These are phyloP conservation scores for Emmelina monodactyla DNA, from an alignment of 2,888 invertebrate species.

Conservation along the genomic window DNA sequence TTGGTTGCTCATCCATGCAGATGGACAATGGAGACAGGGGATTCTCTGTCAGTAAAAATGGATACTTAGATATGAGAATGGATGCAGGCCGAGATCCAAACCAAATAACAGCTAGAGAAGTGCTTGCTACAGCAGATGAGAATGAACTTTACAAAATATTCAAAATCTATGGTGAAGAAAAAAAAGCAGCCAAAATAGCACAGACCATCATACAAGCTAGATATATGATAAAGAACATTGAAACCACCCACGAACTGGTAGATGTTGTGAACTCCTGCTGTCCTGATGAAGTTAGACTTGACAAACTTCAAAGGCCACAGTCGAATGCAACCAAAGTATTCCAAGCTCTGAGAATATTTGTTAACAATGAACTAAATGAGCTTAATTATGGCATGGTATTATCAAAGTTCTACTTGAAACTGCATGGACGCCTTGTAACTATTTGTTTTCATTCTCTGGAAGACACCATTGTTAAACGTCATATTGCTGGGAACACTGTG, in stretches of 20 bases:
- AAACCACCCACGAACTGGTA: slow-evolving; percentile 84
- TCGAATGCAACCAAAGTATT: slow-evolving; percentile 93
- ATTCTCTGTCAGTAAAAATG: slow-evolving; percentile 85
- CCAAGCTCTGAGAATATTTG: slow-evolving; percentile 92
- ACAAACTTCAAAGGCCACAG: slow-evolving; percentile 76
- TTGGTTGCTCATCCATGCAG: slow-evolving; percentile 97
- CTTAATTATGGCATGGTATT: slow-evolving; percentile 86
- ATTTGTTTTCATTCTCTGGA: slow-evolving; percentile 93
- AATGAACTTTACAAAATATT: slow-evolving; percentile 81
- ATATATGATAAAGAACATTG: slow-evolving; percentile 75
- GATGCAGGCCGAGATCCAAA: slow-evolving; percentile 75
- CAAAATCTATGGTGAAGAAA: slow-evolving; percentile 93
- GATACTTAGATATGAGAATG: slow-evolving; percentile 96
- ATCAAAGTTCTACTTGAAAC: slow-evolving; percentile 78
- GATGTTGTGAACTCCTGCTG: slow-evolving; percentile 73
- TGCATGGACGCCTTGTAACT: slow-evolving; percentile 79
- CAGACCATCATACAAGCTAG: slow-evolving; percentile 86
- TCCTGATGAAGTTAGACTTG: slow-evolving; percentile 64
- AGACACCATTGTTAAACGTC: slow-evolving; percentile 92
- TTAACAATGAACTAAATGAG: slow-evolving; percentile 96
- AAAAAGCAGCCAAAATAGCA: slow-evolving; percentile 84
- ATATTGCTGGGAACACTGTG: slow-evolving; percentile 79
- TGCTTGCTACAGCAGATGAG: slow-evolving; percentile 82
- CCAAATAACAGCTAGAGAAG: slow-evolving; percentile 85
- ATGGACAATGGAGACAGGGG: slow-evolving; percentile 83